Conservation (phyloP, 2,797 vertebrate genomes). For the Arnoldichthys spilopterus region DNA sequence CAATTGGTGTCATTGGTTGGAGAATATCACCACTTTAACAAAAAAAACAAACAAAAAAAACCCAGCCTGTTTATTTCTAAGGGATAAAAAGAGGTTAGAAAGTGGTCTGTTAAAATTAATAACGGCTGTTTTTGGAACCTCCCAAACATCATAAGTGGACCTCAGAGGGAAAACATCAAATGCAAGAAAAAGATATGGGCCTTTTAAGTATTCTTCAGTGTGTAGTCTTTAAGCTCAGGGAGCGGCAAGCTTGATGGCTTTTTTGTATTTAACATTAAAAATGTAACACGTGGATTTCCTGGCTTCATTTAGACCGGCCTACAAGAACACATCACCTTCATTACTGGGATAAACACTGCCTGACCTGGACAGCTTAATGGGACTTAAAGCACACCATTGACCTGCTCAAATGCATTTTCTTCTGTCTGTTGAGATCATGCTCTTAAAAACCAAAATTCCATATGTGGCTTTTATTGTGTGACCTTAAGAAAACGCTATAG, state of each 20-base stretch:
- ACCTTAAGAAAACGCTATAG: constrained; percentile 43
- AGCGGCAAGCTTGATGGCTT: neutral
- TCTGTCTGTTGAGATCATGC: constrained; percentile 10
- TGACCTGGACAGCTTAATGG: neutral
- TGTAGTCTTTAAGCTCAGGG: neutral
- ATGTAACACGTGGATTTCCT: neutral
- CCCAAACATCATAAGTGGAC: too few species aligned
- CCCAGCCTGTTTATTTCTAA: too few species aligned
- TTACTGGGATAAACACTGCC: neutral
- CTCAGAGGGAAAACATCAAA: too few species aligned
- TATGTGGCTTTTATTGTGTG: constrained; percentile 42
- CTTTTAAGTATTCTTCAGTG: too few species aligned
- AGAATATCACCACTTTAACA: too few species aligned
- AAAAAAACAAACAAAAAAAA: too few species aligned
- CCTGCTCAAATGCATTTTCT: neutral
- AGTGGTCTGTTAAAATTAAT: too few species aligned
- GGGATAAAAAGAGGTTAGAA: too few species aligned
- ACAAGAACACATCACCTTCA: neutral
- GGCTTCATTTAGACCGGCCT: neutral
- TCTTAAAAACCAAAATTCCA: constrained; percentile 28
- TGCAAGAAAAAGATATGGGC: too few species aligned
- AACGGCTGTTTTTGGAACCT: too few species aligned
- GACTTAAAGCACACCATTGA: neutral
- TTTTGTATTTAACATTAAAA: too few species aligned
- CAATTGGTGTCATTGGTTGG: too few species aligned